phyloP scores from a whole-genome alignment of 1,140 invertebrate species.

The Mactra quadrangularis region DNA sequence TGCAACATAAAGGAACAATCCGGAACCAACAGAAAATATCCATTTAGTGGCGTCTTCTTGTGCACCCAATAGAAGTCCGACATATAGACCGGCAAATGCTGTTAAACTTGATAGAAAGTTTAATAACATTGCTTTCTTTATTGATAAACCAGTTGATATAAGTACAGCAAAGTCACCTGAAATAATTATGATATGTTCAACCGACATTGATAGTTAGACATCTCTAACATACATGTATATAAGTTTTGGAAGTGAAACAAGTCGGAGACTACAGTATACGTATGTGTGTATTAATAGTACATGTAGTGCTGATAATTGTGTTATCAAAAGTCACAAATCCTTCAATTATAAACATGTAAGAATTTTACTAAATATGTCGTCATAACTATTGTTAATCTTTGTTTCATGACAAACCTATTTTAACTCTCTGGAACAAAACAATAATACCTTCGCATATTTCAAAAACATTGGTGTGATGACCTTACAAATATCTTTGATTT shows the following conservation, averaged over 20 bases:
- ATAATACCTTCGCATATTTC: not conserved
- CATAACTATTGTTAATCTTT: too few species aligned
- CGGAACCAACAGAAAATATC: conserved; percentile 87
- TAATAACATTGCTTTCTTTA: conserved; percentile 87
- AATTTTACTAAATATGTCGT: too few species aligned
- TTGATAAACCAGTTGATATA: conserved; percentile 91
- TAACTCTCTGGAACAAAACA: not conserved
- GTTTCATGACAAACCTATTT: too few species aligned
- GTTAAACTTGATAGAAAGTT: conserved; percentile 88
- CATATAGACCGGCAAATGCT: conserved; percentile 87
- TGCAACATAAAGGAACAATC: conserved; percentile 88
- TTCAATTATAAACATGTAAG: too few species aligned
- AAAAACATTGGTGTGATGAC: too few species aligned
- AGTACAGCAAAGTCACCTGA: conserved; percentile 96
- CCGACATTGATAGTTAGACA: too few species aligned
- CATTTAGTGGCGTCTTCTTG: conserved; percentile 80
- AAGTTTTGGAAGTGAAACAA: not conserved
- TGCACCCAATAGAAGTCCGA: conserved; percentile 84
- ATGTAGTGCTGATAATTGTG: too few species aligned
- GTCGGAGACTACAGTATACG: not conserved
- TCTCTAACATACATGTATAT: too few species aligned
- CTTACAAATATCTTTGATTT: too few species aligned
- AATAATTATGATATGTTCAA: conserved; percentile 48
- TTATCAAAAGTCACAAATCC: too few species aligned
- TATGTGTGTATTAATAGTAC: too few species aligned